Base-by-base conservation (phyloP, 2,888 invertebrate species). In the Archips crataeganus region DNA sequence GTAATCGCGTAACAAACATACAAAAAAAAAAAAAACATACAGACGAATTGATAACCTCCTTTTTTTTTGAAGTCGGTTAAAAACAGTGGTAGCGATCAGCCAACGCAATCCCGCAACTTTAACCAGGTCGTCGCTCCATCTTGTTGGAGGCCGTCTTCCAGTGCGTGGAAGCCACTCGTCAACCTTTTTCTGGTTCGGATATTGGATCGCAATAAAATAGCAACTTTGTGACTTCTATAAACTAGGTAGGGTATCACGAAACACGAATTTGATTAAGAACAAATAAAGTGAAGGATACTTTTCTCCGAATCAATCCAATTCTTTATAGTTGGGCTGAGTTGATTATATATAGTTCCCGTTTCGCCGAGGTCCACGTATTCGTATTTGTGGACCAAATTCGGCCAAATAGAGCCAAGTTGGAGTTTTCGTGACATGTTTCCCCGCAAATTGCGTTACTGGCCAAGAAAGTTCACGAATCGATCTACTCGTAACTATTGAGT, bases 361-460 rank as follows among this genome's bases (percentile, higher is more conserved):
- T 2, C 49, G 13, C 13, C 49, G 49, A 49, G 13, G 49, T 13
- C 13, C 6, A 4, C 49, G 49, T n/a, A 49, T 49, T 3, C n/a
- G 23, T 23, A 23, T 23, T 23, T 23, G 23, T 23, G 23, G 49
- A 10, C 45, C 45, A 10, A 39, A 39, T 39, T 39, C 39, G 49
- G 23, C 54, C 54, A 59, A 32, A 34, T 59, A 34, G 11, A 59
- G 15, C 15, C 10, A 23, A 59, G 59, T 59, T 34, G 6, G 10
- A 61, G 60, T 39, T 61, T 15, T 61, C 39, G 60, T n/a, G 60
- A 61, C 60, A 61, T 39, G 60, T 39, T 61, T 39, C 60, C 60
- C 15, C 36, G n/a, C 39, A 36, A 61, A 61, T 61, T 61, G 60
- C 60, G 39, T 61, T 61, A 10, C 60, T 39, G 6, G 39, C n/a